Evolutionary conservation across 2,797 vertebrate genomes (phyloP), one percentile per base, ranked within the genome.

Genomic region (Sebastiscus albofasciatus): DNA sequence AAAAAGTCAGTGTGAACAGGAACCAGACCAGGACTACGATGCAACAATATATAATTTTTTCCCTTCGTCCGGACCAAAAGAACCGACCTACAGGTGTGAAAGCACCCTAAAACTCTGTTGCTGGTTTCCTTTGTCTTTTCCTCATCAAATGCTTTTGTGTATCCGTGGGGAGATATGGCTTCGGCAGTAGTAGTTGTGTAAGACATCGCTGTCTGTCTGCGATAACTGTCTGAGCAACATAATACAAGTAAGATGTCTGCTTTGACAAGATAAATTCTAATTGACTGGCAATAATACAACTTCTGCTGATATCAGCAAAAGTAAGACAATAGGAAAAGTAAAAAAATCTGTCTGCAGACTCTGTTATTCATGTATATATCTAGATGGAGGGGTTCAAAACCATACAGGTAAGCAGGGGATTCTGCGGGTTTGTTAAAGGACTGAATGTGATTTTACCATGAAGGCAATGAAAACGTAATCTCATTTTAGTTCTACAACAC

Each of bases 281-380:
- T 36, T 84, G 36, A 42, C 46, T 79, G 20, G 70, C 22, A 67
- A 4, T 31, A 20, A 68, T 36, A 42, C 20, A 67, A 65, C 2
- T 5, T 83, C 9, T 77, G 64, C 64, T 72, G 49, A 73, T 75
- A 59, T 75, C 39, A 78, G 64, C 56, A 80, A 76, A 78, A 61
- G 13, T 2, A 14, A 67, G 22, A 72, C 8, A 39, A 79, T 29
- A 5, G 24, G 70, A 71, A 67, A 67, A 61, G 24, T 9, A 24
- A 7, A 77, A 26, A 27, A 34, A 31, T 42, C 16, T 4, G 12
- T 20, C 67, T 29, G 39, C 39, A 62, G 6, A 52, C 6, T 46
- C n/a, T 65, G 14, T 7, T 26, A 72, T 31, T 62, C 2, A 36
- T 55, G 4, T 8, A 2, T 55, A 29, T 46, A 55, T 22, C 42